phyloP scores from a whole-genome alignment of 1,140 invertebrate species.

The Drosophila setifemur region DNA sequence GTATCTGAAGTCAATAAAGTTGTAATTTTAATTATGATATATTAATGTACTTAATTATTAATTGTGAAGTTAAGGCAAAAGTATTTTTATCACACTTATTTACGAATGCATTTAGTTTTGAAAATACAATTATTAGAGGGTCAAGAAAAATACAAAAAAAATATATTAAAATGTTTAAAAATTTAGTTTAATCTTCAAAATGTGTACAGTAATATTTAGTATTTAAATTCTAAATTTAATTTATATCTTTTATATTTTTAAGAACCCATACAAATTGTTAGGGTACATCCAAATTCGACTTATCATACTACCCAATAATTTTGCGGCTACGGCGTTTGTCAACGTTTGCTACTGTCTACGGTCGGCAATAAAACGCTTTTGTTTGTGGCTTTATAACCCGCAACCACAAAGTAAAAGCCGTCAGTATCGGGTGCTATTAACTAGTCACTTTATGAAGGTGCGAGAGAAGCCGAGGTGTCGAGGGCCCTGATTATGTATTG shows the following conservation, averaged over 20 bases:
- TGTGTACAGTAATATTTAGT: too few relatives aligned
- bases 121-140: too few relatives aligned
- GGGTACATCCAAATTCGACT: background rate
- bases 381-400: constrained; percentile 45
- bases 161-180: too few relatives aligned
- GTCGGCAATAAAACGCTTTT: constrained; percentile 68
- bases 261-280: background rate
- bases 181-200: too few relatives aligned
- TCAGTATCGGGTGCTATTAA: constrained; percentile 49
- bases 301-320: background rate
- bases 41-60: too few relatives aligned
- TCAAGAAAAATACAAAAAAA: too few relatives aligned
- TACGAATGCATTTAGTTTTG: too few relatives aligned
- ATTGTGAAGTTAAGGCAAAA: too few relatives aligned
- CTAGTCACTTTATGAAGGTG: constrained; percentile 45
- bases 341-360: constrained; percentile 39
- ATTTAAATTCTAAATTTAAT: too few relatives aligned
- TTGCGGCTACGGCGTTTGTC: constrained; percentile 29
- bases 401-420: constrained; percentile 40
- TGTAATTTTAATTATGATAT: too few relatives aligned
- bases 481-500: constrained; percentile 24
- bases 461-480: background rate
- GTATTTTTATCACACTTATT: too few relatives aligned
- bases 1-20: too few relatives aligned
- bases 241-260: background rate